Base-by-base conservation (phyloP, 2,888 invertebrate genomes). In the Xylota sylvarum region DNA sequence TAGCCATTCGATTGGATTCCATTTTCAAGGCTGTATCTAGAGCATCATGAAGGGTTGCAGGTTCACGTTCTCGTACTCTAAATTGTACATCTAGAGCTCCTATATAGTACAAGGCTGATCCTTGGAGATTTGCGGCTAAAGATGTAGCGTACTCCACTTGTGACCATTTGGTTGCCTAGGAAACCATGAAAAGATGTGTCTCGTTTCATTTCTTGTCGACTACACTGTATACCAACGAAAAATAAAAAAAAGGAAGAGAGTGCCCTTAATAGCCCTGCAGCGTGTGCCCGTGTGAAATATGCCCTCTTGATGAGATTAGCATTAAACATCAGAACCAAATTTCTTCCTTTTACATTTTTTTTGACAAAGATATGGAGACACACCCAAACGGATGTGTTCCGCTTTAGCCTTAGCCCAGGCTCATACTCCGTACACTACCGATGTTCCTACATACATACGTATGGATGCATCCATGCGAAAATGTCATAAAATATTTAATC, bases 401-500 rank as follows among this genome's bases (percentile, higher is more conserved):
- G 56, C 19, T 72, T 64, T 72, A 55, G 76, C 62, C 64, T 70
- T 72, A 55, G 76, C 62, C 62, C 64, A 50, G 14, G 64, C 58
- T 65, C 19, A 58, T 55, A 17, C 37, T 1, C 12, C 30, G 43
- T 3, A 14, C 50, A 60, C 60, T 60, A 73, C 64, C 35, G 50
- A 64, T 74, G 43, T 43, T 40, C 30, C 40, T 46, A 30, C 43
- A 50, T 46, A 27, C 58, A 46, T 46, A 30, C 43, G 40, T 46
- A 27, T 50, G 37, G 76, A 74, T 69, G 69, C 69, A 62, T 48
- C 64, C 77, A 70, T 70, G 77, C 55, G 23, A 77, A 82, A 52
- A 56, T 78, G 82, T 77, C 82, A 82, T 82, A 82, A 82, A 82
- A 72, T 78, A 77, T 52, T 60, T 82, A 78, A 82, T 82, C 77